A percentile compares a stretch with the other conserved stretches of the same genome.
Evolutionary conservation across 2,113 vertebrate genomes (phyloP).

Genomic region (Seriola dumerili): DNA sequence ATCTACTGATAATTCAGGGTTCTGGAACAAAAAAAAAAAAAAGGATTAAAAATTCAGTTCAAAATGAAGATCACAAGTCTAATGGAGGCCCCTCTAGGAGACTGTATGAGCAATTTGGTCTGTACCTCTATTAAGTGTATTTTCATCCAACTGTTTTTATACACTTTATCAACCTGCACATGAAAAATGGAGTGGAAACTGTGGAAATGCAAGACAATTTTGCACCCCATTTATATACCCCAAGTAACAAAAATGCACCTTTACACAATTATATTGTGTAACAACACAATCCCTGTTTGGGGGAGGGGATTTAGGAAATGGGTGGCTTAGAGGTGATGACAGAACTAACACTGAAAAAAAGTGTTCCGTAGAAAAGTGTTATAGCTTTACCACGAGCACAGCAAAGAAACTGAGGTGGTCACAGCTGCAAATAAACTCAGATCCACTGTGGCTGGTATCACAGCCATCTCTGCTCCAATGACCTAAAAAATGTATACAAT

Average conservation of each 20-base stretch:
- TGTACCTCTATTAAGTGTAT: no score
- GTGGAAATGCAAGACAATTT: no score
- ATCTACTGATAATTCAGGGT: slow-evolving; percentile 49
- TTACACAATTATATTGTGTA: no score
- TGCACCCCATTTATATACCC: no score
- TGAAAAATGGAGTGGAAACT: no score
- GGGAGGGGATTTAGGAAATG: neutral
- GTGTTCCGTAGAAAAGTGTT: neutral
- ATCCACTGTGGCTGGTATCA: neutral
- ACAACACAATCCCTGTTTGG: neutral
- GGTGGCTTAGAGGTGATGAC: neutral
- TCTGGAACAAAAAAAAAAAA: slow-evolving; percentile 49
- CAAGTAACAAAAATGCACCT: no score
- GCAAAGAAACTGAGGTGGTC: slow-evolving; percentile 92
- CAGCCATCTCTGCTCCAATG: slow-evolving; percentile 85
- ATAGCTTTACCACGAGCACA: slow-evolving; percentile 88
- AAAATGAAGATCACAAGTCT: no score
- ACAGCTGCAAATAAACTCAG: slow-evolving; percentile 84
- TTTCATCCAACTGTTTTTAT: no score
- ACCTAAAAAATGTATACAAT: slow-evolving; percentile 59
- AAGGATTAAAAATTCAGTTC: neutral
- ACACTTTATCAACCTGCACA: no score
- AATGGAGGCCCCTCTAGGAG: neutral
- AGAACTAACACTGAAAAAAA: neutral
- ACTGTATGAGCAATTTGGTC: no score